These are phyloP conservation scores for Drosophila paracracens DNA, from an alignment of 2,888 invertebrate genomes.

Conservation along the genomic window DNA sequence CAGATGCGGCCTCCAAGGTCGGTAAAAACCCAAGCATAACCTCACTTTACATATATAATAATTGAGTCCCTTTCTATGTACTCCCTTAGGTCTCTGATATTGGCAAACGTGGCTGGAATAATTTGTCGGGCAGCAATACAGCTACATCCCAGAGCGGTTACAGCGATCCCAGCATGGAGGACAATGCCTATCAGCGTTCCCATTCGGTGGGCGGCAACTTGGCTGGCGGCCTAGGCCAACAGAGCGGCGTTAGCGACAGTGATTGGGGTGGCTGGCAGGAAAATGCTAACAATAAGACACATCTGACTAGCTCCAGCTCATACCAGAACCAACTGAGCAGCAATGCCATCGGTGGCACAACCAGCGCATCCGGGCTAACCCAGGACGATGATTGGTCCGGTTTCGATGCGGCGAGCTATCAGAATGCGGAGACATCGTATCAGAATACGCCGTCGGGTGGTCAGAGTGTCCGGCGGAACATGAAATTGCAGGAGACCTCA, in stretches of 20 bases:
- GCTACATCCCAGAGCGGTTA: constrained; percentile 84
- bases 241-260: constrained; percentile 75
- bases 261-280: constrained; percentile 84
- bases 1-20: constrained; percentile 89
- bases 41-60: background rate
- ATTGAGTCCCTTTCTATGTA: background rate
- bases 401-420: constrained; percentile 81
- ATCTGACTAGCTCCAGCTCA: constrained; percentile 76
- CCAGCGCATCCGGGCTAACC: constrained; percentile 53
- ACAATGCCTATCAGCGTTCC: constrained; percentile 83
- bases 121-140: constrained; percentile 87
- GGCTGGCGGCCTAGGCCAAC: constrained; percentile 72
- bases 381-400: constrained; percentile 84
- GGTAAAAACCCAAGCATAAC: constrained; percentile 52
- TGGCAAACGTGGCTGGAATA: constrained; percentile 89
- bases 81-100: constrained; percentile 88
- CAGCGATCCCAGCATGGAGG: constrained; percentile 80
- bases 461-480: constrained; percentile 66
- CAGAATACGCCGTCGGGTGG: constrained; percentile 77
- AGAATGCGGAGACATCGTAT: constrained; percentile 80
- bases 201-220: constrained; percentile 83
- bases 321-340: constrained; percentile 76
- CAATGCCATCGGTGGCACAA: constrained; percentile 44
- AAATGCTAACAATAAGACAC: constrained; percentile 68
- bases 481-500: constrained; percentile 78